Evolutionary conservation across 2,888 invertebrate genomes (phyloP), one percentile per base, ranked within the genome.

Genomic region (Mimumesa dahlbomi): DNA sequence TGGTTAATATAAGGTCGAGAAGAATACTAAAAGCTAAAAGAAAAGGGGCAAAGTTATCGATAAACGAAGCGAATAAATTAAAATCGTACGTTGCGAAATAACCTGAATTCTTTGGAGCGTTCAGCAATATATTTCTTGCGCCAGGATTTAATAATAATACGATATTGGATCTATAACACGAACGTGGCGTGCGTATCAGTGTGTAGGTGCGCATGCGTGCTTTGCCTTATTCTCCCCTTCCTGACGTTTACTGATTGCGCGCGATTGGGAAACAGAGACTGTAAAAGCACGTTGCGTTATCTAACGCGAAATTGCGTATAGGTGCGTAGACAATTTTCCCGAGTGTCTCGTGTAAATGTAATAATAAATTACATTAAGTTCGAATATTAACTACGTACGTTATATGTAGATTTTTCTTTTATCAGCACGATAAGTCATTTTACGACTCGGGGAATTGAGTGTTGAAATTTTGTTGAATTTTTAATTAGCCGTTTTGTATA

Each of bases 81-180:
- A 65, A 59, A 40, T 52, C 19, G n/a, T 29, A 25, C 31, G 46
- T 65, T 58, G 45, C 52, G 46, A 48, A 65, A 62, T 62, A 54
- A 50, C 43, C 43, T 43, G 42, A 43, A 54, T 56, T 66, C 62
- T 54, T 54, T 45, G 48, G 50, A 61, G 13, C 54, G 66, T 61
- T 62, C 49, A 38, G 62, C 54, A 62, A 62, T 54, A 61, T 54
- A 49, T 54, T 66, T 49, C 61, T 61, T 29, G 34, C 58, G 58
- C 50, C 67, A 45, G 67, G 38, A 73, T 73, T 73, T 73, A 73
- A 73, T 73, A 73, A 73, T 73, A 73, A 73, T 73, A 52, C 52
- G 68, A 73, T 73, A 73, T 68, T 48, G 56, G 57, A 73, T 73
- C 59, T 73, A 68, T 73, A 64, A 68, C 54, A 46, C 25, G 67